A percentile compares a stretch with the other conserved stretches of the same genome.
Evolutionary conservation across 2,113 vertebrate species (phyloP).

Genomic region (Apteryx owenii): DNA sequence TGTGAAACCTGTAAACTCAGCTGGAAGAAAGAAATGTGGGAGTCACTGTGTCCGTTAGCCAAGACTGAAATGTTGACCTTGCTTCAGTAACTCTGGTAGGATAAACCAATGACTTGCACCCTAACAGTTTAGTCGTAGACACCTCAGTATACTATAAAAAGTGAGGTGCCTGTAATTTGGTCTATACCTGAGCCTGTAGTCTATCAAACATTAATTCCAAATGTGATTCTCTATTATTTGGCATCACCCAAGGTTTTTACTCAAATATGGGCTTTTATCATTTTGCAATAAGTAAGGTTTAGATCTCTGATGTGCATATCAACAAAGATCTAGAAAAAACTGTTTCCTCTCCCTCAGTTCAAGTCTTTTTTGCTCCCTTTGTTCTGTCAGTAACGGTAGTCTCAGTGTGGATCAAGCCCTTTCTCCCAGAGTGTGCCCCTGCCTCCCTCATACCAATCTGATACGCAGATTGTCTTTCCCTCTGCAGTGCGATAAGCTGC

Average conservation of each 20-base stretch:
- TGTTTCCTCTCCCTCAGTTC: background rate
- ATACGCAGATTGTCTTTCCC: background rate
- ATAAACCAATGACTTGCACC: background rate
- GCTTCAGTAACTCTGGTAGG: background rate
- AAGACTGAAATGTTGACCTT: background rate
- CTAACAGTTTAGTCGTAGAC: background rate
- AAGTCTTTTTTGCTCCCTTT: background rate
- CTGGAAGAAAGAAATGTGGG: background rate
- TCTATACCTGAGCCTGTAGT: background rate
- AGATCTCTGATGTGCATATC: background rate
- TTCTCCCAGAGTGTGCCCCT: background rate
- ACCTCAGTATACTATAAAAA: background rate
- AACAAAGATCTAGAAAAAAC: background rate
- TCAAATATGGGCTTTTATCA: background rate
- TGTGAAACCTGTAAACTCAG: background rate
- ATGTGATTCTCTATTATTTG: background rate
- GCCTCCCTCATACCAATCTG: background rate
- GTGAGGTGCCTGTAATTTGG: background rate
- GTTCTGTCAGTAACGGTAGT: background rate
- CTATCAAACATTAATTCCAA: background rate
- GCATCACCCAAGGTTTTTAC: background rate
- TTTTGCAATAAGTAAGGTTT: slow-evolving; percentile 16
- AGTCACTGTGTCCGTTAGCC: background rate
- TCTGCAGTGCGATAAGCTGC: background rate
- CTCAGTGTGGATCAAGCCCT: background rate